phyloP scores from a whole-genome alignment of 37 sponge, comb jelly and placozoan species.

The Diacarnus erythraeanus region DNA sequence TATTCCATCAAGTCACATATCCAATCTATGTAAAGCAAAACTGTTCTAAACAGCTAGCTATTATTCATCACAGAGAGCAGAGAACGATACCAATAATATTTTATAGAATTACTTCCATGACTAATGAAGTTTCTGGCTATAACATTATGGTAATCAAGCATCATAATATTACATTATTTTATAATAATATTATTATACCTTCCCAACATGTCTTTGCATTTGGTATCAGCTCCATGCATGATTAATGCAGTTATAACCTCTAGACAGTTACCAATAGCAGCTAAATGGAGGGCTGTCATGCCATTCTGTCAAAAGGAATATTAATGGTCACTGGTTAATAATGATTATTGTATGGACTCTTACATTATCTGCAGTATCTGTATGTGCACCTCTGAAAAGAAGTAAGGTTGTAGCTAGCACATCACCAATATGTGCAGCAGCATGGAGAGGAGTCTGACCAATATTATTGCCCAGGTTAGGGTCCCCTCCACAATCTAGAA shows the following conservation, averaged over 20 bases:
- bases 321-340: too few species aligned
- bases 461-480: neutral
- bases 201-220: neutral
- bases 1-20: too few species aligned
- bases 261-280: neutral
- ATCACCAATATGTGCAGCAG: neutral
- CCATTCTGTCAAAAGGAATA: neutral
- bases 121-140: too few species aligned
- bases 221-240: neutral
- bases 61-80: too few species aligned
- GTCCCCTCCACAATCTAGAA: neutral
- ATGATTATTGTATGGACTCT: neutral
- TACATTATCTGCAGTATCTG: neutral
- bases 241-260: neutral
- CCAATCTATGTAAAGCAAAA: too few species aligned
- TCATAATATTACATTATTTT: too few species aligned
- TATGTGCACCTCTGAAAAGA: neutral
- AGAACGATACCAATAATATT: too few species aligned
- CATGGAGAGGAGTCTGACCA: neutral
- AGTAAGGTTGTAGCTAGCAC: neutral
- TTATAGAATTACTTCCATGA: too few species aligned
- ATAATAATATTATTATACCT: too few species aligned
- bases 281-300: neutral
- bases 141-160: too few species aligned
- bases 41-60: too few species aligned